Evolutionary conservation across 1,140 invertebrate species (phyloP).

Genomic region (Apis cerana): DNA sequence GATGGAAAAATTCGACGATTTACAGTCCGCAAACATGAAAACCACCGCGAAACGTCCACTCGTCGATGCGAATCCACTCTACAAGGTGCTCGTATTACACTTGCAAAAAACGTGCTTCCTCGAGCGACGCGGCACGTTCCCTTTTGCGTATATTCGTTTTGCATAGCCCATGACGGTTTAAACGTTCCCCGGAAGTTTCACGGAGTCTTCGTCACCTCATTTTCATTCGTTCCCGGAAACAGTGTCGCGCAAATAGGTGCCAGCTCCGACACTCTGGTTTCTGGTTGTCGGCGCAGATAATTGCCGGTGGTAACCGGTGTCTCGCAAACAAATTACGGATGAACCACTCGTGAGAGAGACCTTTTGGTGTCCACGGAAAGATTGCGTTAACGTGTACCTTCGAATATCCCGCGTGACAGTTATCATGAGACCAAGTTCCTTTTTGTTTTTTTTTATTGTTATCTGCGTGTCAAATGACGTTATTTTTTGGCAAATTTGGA

Average conservation of each 20-base stretch:
- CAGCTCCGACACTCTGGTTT: constrained; percentile 2
- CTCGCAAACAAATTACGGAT: constrained; percentile 44
- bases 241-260: constrained; percentile 42
- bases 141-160: constrained; percentile 7
- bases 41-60: neutral
- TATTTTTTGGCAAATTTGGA: no score
- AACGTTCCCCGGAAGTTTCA: constrained; percentile 35
- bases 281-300: constrained; percentile 22
- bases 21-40: neutral
- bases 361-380: constrained; percentile 10
- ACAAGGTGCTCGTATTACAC: constrained; percentile 1
- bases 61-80: neutral
- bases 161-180: constrained; percentile 9
- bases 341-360: neutral
- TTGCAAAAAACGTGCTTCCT: constrained; percentile 31
- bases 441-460: no score
- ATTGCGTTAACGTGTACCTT: neutral
- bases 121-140: neutral
- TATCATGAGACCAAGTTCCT: no score
- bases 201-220: constrained; percentile 31
- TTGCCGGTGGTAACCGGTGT: constrained; percentile 13
- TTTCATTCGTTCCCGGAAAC: constrained; percentile 48
- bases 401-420: neutral
- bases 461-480: no score
- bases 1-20: neutral